Percentiles rank a stretch among this genome's conserved stretches.
These are phyloP conservation scores for Lepidurus couesii DNA, from an alignment of 1,140 invertebrate genomes.

Conservation along the genomic window DNA sequence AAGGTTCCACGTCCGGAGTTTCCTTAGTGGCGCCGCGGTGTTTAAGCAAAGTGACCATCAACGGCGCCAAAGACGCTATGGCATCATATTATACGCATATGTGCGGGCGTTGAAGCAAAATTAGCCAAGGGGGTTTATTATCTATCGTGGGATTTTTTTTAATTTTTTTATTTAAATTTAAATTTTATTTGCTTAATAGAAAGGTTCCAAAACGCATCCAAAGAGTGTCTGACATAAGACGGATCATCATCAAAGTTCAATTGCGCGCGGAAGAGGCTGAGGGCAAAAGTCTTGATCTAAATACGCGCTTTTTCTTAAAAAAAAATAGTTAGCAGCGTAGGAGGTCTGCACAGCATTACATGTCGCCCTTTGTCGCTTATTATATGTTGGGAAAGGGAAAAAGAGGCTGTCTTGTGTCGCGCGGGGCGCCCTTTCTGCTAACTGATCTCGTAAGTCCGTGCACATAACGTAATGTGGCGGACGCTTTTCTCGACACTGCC, in stretches of 20 bases:
- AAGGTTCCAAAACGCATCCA: too few relatives aligned
- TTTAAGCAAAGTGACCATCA: conserved; percentile 19
- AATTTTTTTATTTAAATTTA: too few relatives aligned
- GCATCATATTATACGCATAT: conserved; percentile 19
- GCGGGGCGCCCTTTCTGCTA: neutral
- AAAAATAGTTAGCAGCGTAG: neutral
- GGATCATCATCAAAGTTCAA: neutral
- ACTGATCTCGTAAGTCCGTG: neutral
- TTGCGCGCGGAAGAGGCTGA: neutral
- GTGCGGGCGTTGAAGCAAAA: conserved; percentile 17
- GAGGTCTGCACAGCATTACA: neutral
- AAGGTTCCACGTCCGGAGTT: neutral
- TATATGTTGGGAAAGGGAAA: neutral
- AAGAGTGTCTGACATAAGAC: too few relatives aligned
- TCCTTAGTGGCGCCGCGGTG: conserved; percentile 20
- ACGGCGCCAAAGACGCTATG: conserved; percentile 7
- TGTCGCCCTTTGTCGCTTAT: neutral
- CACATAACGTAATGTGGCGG: conserved; percentile 3
- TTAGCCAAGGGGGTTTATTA: neutral
- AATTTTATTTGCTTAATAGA: too few relatives aligned
- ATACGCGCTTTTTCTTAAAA: neutral
- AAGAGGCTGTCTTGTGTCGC: conserved; percentile 1
- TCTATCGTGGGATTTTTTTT: too few relatives aligned
- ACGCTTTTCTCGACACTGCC: conserved; percentile 16
- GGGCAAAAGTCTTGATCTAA: neutral